Evolutionary conservation across 2,888 invertebrate species (phyloP), one percentile per base, ranked within the genome.

Genomic region (Helicoverpa assulta): DNA sequence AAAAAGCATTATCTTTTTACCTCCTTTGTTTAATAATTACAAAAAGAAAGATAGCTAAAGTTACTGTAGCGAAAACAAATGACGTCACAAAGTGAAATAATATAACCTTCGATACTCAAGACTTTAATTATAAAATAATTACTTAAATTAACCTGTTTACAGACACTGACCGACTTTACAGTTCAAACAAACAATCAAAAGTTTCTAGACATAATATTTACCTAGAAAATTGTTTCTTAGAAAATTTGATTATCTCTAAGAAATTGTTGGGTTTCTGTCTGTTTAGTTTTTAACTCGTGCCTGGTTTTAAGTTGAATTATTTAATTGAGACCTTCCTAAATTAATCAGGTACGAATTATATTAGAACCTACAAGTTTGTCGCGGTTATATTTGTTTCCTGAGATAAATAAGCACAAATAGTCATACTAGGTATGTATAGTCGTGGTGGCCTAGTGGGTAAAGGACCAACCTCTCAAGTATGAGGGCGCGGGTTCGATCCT

Each of bases 241-340:
- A 59, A 19, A 37, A 61, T 75, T 76, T 64, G 70, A 67, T 72
- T 69, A 72, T 75, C 59, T 12, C 43, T n/a, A 50, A 65, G 73
- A 68, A 66, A 59, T 64, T 56, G 65, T 1, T 5, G 37, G 21
- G 43, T 47, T 14, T 33, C 1, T 19, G 26, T 4, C 47, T 47
- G 47, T 47, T 16, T 47, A 47, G 47, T 47, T 47, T 47, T 6
- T 5, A 47, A 47, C 47, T 37, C 10, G 26, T 52, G n/a, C 12
- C 5, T 18, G 6, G 0, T 57, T 57, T 29, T 47, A 47, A 43
- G n/a, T n/a, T 47, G 1, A 47, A n/a, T 16, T 47, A 47, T 47
- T 40, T 47, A 47, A n/a, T 47, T 47, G 5, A n/a, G n/a, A 47
- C 2, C n/a, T 21, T 2, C 1, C 12, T 0, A 5, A 2, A 37